Conservation (phyloP, 2,888 invertebrate species). For the Aphidius colemani region DNA sequence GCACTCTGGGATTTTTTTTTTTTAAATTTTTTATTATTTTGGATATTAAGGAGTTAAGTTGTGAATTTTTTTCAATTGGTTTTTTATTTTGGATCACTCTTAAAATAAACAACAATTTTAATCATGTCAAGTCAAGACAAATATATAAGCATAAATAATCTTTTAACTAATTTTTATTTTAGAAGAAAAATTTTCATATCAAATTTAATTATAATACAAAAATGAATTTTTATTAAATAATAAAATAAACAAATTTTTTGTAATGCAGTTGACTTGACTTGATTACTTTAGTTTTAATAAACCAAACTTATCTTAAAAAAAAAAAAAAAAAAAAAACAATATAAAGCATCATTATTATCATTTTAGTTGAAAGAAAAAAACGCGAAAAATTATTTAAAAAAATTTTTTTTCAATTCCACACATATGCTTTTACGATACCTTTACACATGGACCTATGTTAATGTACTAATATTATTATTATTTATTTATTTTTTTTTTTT, state of each 20-base stretch:
- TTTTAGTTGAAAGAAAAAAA: too few species aligned
- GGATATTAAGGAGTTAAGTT: not conserved
- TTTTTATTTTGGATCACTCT: constrained; percentile 22
- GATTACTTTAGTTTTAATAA: too few species aligned
- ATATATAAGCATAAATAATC: not conserved
- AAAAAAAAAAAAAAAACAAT: not conserved
- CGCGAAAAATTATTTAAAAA: too few species aligned
- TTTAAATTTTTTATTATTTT: not conserved
- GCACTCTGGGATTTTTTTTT: constrained; percentile 18
- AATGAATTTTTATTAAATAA: too few species aligned
- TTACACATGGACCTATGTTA: too few species aligned
- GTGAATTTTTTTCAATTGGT: too few species aligned
- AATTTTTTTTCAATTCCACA: too few species aligned
- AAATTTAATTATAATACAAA: too few species aligned
- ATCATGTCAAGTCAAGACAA: constrained; percentile 11
- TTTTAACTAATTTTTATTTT: constrained; percentile 1
- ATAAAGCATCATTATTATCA: too few species aligned
- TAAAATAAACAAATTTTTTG: not conserved
- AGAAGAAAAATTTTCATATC: not conserved
- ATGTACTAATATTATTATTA: too few species aligned
- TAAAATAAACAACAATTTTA: constrained; percentile 18
- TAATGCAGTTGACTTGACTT: not conserved
- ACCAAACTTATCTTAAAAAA: not conserved
- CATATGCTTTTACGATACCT: too few species aligned
- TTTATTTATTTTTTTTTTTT: too few species aligned